A percentile compares a stretch with the other conserved stretches of the same genome.
These are phyloP conservation scores for Dynastes grantii DNA, from an alignment of 2,888 invertebrate genomes.

Conservation along the genomic window DNA sequence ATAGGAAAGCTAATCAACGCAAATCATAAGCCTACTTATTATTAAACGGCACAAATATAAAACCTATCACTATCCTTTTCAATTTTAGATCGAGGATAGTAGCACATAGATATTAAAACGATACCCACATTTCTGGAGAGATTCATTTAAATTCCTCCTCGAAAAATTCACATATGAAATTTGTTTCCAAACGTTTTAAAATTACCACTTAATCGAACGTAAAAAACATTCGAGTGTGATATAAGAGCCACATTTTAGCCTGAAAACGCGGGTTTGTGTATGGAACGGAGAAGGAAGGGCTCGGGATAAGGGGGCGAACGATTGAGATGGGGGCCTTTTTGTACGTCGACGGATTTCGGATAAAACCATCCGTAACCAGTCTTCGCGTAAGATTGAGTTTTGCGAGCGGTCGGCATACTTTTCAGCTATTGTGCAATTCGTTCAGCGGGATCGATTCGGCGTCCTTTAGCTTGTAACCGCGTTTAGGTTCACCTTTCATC, in stretches of 20 bases:
- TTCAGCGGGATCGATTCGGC: conserved; percentile 35
- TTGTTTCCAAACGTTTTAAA: conserved; percentile 42
- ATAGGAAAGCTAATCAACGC: no score
- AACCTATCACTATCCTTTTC: no score
- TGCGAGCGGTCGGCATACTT: conserved; percentile 28
- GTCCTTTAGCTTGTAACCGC: conserved; percentile 34
- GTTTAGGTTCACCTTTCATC: conserved; percentile 26
- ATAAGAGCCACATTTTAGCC: conserved; percentile 44
- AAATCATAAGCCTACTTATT: no score
- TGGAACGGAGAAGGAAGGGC: no score
- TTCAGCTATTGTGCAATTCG: conserved; percentile 42
- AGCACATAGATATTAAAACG: not conserved
- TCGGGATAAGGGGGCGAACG: not conserved
- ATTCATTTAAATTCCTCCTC: not conserved
- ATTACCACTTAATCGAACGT: conserved; percentile 48
- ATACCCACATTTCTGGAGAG: not conserved
- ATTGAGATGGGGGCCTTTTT: conserved; percentile 21
- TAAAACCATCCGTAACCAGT: conserved; percentile 41
- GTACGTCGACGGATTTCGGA: conserved; percentile 37
- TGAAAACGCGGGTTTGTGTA: conserved; percentile 15
- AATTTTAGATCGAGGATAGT: no score
- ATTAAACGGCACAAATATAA: no score
- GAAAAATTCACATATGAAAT: conserved; percentile 37
- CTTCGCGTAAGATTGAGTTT: conserved; percentile 40
- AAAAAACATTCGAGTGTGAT: conserved; percentile 49